Evolutionary conservation across 2,888 invertebrate species (phyloP), one percentile per base, ranked within the genome.

Genomic region (Adelognathus sp.): DNA sequence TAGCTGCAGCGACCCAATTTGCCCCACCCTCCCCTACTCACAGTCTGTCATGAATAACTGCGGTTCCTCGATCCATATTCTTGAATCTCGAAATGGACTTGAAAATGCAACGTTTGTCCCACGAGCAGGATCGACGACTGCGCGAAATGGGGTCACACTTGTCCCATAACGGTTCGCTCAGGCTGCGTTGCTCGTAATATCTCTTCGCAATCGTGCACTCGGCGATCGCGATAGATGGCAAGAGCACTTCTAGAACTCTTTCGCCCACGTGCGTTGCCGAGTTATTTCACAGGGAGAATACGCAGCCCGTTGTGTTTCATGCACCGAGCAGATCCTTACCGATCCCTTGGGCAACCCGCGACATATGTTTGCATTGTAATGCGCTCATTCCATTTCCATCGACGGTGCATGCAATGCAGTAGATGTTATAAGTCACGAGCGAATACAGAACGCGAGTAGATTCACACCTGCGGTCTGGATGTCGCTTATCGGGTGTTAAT

Each of bases 361-460:
- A 58, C 56, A 41, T 31, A 50, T 33, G 24, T 31, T 18, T 31
- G n/a, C 46, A 31, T 18, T 21, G 27, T 50, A 27, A 27, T 16
- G 66, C 50, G 33, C 36, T 14, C 46, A 50, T 64, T 67, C 39
- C 74, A 21, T 56, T 41, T 60, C 36, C 14, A 61, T 44, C 21
- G 60, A 18, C 24, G 52, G 61, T 63, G 76, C 66, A 72, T 63
- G 73, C 70, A 52, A 50, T 27, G 52, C 33, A 61, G 67, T 56
- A 46, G 73, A 82, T 82, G 76, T 70, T 69, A 80, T 83, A 76
- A 82, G 82, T 83, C 82, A 84, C 81, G 80, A 79, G 83, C 70
- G 77, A 52, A 31, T 1, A 50, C 39, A 7, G 52, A 9, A 63
- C 18, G 21, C 41, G 9, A 54, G 27, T 54, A 78, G 50, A 72